Base-by-base conservation (phyloP, 2,888 invertebrate species). In the Tipula confusa region DNA sequence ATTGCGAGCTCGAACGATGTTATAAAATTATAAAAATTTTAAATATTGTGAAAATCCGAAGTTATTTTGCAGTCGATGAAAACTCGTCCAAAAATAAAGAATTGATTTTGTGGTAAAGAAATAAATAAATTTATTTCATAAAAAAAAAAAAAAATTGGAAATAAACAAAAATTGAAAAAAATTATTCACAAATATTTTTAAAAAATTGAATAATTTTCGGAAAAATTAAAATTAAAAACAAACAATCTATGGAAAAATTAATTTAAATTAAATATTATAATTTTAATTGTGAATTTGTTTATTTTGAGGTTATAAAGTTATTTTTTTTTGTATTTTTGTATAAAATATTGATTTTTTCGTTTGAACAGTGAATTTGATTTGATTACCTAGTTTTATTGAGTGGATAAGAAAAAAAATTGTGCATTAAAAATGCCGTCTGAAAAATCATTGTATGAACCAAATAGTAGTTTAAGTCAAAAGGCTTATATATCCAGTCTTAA, bases 401-500 rank as follows among this genome's bases (percentile, higher is more conserved):
- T 83, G 48, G 18, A 15, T 18, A 82, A 29, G 33, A 43, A 15
- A 15, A 79, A 80, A n/a, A 6, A 29, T 79, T 11, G 79, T 79
- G 28, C 79, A 13, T 79, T 79, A 36, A 82, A 82, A 24, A 92
- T 92, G 92, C 92, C 92, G 86, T 91, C 92, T 85, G 91, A 92
- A 89, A 91, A 91, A 86, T 88, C 88, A 85, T 89, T 93, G 86
- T 93, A 92, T 88, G 86, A 91, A 86, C 94, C 94, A 79, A 90
- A 92, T 88, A 87, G 91, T 86, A 90, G 90, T 82, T 87, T 93
- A 18, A 90, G 91, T 83, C 91, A 90, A 85, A 91, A 91, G 86
- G 92, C 94, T 31, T 91, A 95, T 89, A 92, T 96, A 86, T 92
- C 92, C 83, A 92, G 93, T 84, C 91, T 95, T 89, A 92, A 93